Evolutionary conservation across 2,113 vertebrate genomes (phyloP), one percentile per base, ranked within the genome.

Genomic region (Peucedramus taeniatus): DNA sequence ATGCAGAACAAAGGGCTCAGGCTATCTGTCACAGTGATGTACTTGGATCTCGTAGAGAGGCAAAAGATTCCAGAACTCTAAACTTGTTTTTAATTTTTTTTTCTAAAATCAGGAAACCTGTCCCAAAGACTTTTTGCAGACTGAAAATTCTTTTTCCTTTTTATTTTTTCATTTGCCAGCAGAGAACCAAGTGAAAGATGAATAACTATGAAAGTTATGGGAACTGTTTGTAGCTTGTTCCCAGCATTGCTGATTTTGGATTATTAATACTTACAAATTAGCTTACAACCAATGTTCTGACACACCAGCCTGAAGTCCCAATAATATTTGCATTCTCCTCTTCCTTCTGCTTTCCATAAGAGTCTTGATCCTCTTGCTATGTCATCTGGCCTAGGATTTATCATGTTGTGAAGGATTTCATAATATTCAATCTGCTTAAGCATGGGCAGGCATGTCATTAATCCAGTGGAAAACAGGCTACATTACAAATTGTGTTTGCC

Each of bases 361-460:
- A 69, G 74, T 65, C 64, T 92, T 83, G 79, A 93, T 85, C 79
- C 63, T 84, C 70, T 80, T 56, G 74, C 35, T 91, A 28, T 96
- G 83, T 96, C 92, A 94, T 94, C 85, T 97, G 82, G 44, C 75
- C 40, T 47, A 90, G 90, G 87, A 80, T 97, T 97, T 97, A 80
- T 92, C 64, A 82, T 82, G 94, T 93, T 61, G 47, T 95, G 87
- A 91, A 86, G 72, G 80, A 94, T 96, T 96, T 97, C 70, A 91
- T 85, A 93, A 96, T 94, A 90, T 96, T 96, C 93, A 95, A 69
- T 92, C 95, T 95, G 42, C 40, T 96, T 96, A 96, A 95, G 86
- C 82, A 54, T 75, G 71, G 91, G 57, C 47, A 88, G 90, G 70
- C 85, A 86, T 1, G 1, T 70, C 31, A 9, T 96, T 97, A 96